phyloP scores from a whole-genome alignment of 1,140 invertebrate genomes.

The Chionoecetes opilio region DNA sequence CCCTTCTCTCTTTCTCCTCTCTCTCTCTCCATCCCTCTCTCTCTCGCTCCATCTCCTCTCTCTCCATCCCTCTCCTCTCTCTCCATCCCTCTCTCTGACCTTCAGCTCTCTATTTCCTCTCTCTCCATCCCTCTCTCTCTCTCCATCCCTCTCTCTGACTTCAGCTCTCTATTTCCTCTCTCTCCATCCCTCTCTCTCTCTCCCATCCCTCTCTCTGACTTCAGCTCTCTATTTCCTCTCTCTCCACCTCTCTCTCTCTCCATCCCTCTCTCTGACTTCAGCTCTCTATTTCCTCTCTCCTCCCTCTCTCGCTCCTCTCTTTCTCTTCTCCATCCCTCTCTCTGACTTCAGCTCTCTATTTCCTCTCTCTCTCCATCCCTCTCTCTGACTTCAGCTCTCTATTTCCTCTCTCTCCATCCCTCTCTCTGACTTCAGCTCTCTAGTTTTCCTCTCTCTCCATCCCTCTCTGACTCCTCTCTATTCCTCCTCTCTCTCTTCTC shows the following conservation, averaged over 20 bases:
- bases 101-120: too few relatives aligned
- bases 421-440: background rate
- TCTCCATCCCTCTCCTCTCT: conserved; percentile 11
- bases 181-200: too few relatives aligned
- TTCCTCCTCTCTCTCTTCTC: background rate
- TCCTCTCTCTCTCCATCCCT: background rate
- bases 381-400: background rate
- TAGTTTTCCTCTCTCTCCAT: background rate
- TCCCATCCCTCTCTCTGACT: too few relatives aligned
- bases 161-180: too few relatives aligned
- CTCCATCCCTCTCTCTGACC: conserved; percentile 36
- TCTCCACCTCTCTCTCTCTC: background rate
- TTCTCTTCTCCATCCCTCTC: background rate
- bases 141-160: too few relatives aligned
- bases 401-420: background rate
- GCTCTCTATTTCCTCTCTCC: background rate
- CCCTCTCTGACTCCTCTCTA: background rate
- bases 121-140: too few relatives aligned
- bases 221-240: too few relatives aligned
- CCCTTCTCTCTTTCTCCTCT: background rate
- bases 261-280: background rate
- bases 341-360: background rate
- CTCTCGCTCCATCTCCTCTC: background rate
- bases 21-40: conserved; percentile 32
- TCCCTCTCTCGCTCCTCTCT: background rate